Base-by-base conservation (phyloP, 2,888 invertebrate species). In the Habrosyne pyritoides region DNA sequence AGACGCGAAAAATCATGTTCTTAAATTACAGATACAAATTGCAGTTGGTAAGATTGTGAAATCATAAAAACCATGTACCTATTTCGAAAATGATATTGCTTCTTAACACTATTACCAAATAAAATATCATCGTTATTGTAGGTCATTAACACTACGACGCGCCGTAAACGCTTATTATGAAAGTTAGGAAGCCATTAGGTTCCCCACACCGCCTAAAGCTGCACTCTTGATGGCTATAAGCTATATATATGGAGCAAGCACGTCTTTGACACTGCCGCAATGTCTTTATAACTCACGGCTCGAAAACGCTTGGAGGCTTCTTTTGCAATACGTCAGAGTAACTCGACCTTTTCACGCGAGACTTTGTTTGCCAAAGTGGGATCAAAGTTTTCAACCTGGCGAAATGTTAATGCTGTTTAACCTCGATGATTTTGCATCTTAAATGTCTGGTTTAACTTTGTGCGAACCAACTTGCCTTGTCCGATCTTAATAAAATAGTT, bases 151-250 rank as follows among this genome's bases (percentile, higher is more conserved):
- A 63, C 18, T 18, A 42, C 60, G 57, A 60, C 69, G 71, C 60
- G 58, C 59, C 68, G 71, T 79, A 74, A 76, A 76, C 68, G 74
- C 66, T 66, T 76, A 75, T 77, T 75, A 76, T 67, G 64, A 69
- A 72, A 73, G 71, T 75, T 75, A 65, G 66, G 59, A 72, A 66
- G 61, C 73, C 60, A 74, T 77, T 73, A 76, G 36, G 14, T 28
- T 6, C 26, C 14, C 5, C 26, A 26, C 8, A 49, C 53, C 33
- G 30, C 36, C 22, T 12, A 47, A 56, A 57, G 53, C 53, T 47
- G n/a, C 47, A 42, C 51, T 73, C 50, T 71, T 67, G 71, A 71
- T 64, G 60, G 56, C 49, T 65, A 51, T 72, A 71, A 76, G 71
- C 69, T 68, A 58, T 71, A 69, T 69, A 67, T 68, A 72, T 69